Evolutionary conservation across 2,888 invertebrate genomes (phyloP).

Genomic region (Drosophila putrida): DNA sequence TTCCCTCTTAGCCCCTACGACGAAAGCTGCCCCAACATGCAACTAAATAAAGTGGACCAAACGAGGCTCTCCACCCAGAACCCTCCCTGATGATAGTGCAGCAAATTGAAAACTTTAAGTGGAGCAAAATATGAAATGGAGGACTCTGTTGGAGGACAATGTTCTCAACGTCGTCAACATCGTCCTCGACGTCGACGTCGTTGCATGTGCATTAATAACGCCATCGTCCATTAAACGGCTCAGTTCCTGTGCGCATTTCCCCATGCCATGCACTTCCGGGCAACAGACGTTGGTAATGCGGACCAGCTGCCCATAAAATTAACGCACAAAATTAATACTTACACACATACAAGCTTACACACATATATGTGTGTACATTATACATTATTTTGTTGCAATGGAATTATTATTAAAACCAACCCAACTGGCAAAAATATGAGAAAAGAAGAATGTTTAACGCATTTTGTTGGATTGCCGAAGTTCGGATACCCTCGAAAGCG

Average conservation of each 20-base stretch:
- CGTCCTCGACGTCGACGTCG: background rate
- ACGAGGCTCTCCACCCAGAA: slow-evolving; percentile 21
- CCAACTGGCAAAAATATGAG: slow-evolving; percentile 46
- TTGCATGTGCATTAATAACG: slow-evolving; percentile 68
- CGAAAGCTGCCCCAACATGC: background rate
- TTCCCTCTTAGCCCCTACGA: background rate
- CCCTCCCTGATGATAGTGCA: slow-evolving; percentile 42
- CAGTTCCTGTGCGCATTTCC: slow-evolving; percentile 42
- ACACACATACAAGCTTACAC: slow-evolving; percentile 27
- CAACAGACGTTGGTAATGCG: slow-evolving; percentile 51
- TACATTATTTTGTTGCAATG: slow-evolving; percentile 39
- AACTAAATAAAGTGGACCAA: slow-evolving; percentile 60
- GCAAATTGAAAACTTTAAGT: slow-evolving; percentile 72
- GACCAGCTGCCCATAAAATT: slow-evolving; percentile 71
- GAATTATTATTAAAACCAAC: slow-evolving; percentile 61
- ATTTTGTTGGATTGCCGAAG: background rate
- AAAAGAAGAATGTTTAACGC: slow-evolving; percentile 5
- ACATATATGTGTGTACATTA: slow-evolving; percentile 32
- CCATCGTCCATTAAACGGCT: slow-evolving; percentile 65
- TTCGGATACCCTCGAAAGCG: slow-evolving; percentile 11
- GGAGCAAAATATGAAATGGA: slow-evolving; percentile 61
- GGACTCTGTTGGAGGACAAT: slow-evolving; percentile 33
- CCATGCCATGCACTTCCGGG: slow-evolving; percentile 5
- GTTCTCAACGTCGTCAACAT: slow-evolving; percentile 28
- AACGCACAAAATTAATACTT: slow-evolving; percentile 66